A percentile compares a stretch with the other conserved stretches of the same genome.
Evolutionary conservation across 1,140 invertebrate species (phyloP).

Genomic region (Littorina saxatilis): DNA sequence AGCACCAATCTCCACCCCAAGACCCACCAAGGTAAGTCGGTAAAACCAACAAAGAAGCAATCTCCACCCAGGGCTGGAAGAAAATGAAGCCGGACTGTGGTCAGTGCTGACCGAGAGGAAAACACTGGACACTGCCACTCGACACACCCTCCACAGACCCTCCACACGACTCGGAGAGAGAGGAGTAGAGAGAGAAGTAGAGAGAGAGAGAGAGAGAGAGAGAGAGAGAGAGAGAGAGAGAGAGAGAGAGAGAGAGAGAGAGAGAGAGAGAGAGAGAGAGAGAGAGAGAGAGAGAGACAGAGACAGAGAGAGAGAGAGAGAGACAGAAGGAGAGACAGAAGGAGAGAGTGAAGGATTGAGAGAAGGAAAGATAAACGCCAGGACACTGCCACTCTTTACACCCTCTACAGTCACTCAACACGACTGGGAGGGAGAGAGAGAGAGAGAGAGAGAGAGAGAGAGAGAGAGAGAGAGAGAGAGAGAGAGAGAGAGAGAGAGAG

Average conservation of each 20-base stretch:
- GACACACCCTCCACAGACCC: too few relatives aligned
- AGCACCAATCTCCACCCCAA: too few relatives aligned
- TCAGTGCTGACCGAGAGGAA: too few relatives aligned
- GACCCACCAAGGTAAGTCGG: too few relatives aligned
- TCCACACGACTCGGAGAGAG: too few relatives aligned
- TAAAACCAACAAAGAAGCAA: too few relatives aligned
- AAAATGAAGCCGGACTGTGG: too few relatives aligned
- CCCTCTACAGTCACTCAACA: too few relatives aligned
- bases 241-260: neutral
- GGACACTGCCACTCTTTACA: neutral
- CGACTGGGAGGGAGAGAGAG: slow-evolving; percentile 16
- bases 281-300: neutral
- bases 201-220: neutral
- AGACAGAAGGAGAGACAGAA: slow-evolving; percentile 4
- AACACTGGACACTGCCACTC: too few relatives aligned
- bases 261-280: slow-evolving; percentile 6
- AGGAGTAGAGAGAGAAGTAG: neutral
- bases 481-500: slow-evolving; percentile 10
- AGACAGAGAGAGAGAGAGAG: neutral
- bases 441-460: slow-evolving; percentile 32
- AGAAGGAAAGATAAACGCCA: neutral
- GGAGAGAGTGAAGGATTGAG: neutral
- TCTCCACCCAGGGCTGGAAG: too few relatives aligned
- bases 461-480: slow-evolving; percentile 23
- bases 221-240: slow-evolving; percentile 5